These are phyloP conservation scores for Aythya baeri DNA, from an alignment of 2,113 vertebrate species.

Conservation along the genomic window DNA sequence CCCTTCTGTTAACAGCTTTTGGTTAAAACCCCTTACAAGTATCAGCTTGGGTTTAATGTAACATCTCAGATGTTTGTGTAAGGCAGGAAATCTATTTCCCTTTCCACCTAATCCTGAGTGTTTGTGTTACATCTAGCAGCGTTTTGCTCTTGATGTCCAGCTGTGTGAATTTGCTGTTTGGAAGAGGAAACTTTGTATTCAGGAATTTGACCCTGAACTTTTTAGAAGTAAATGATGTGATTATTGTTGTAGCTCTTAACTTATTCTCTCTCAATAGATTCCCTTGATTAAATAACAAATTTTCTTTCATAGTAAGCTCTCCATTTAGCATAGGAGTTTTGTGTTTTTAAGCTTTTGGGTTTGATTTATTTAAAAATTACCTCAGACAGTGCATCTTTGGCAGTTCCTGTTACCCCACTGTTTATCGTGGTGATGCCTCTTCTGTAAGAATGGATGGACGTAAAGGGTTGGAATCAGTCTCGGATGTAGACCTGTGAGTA, in stretches of 20 bases:
- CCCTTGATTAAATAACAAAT: not conserved
- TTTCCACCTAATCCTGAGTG: not conserved
- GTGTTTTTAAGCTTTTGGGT: not conserved
- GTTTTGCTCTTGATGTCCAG: not conserved
- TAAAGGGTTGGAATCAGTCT: not conserved
- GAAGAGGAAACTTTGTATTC: not conserved
- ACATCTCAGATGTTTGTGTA: not conserved
- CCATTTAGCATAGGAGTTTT: too few relatives aligned
- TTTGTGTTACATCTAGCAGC: not conserved
- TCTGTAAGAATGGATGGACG: not conserved
- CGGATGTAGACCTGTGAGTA: not conserved
- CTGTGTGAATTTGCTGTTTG: not conserved
- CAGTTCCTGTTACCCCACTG: not conserved
- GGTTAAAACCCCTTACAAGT: not conserved
- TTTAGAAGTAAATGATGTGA: not conserved
- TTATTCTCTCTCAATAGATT: not conserved
- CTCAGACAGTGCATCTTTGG: not conserved
- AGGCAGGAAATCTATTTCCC: not conserved
- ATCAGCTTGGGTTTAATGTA: not conserved
- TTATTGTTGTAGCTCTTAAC: not conserved
- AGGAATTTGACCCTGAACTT: not conserved
- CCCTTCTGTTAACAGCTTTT: not conserved
- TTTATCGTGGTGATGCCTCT: not conserved
- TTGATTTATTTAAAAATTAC: not conserved
- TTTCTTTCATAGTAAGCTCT: not conserved